A percentile compares a stretch with the other conserved stretches of the same genome.
Evolutionary conservation across 2,113 vertebrate genomes (phyloP).

Genomic region (Gymnogyps californianus): DNA sequence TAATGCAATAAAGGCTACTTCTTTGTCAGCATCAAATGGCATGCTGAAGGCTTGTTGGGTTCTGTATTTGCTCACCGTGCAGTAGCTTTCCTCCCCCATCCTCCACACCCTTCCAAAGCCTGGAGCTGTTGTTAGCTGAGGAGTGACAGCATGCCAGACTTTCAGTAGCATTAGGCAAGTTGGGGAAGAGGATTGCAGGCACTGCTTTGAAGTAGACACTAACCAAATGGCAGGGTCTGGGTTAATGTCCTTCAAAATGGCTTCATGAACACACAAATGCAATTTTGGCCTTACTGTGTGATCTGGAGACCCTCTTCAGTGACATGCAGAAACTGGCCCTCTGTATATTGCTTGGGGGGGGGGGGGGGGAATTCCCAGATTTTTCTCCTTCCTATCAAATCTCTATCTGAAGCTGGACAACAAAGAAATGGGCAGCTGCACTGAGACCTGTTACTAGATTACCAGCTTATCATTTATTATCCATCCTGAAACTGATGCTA

Average conservation of each 20-base stretch:
- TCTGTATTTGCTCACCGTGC: neutral
- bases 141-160: neutral
- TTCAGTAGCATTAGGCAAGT: accelerated
- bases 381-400: neutral
- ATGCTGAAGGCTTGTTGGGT: neutral
- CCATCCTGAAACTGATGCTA: neutral
- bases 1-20: accelerated
- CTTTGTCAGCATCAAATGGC: neutral
- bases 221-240: too few relatives aligned
- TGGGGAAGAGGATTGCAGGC: neutral
- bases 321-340: neutral
- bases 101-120: neutral
- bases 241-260: neutral
- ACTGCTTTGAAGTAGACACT: neutral
- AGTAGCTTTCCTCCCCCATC: neutral
- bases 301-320: neutral
- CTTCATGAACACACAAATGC: neutral
- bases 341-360: neutral
- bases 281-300: neutral
- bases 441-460: neutral
- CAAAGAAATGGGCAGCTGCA: neutral
- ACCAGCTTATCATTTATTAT: neutral
- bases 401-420: neutral
- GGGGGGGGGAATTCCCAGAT: accelerated
- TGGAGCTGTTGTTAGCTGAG: neutral